Conservation (phyloP, 2,888 invertebrate species). For the Craniophora ligustri region DNA sequence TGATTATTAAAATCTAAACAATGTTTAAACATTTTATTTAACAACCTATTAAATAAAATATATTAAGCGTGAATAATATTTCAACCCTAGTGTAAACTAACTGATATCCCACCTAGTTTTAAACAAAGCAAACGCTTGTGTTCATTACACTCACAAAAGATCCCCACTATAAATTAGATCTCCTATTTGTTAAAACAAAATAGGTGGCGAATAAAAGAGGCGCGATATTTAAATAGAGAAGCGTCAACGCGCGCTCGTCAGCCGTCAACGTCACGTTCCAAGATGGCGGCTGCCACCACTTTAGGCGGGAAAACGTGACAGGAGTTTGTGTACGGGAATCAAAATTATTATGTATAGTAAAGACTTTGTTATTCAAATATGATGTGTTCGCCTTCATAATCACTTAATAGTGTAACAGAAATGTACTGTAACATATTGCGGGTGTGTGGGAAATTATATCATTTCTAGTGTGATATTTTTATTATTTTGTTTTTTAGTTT, state of each 20-base stretch:
- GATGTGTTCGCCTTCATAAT: slow-evolving; percentile 48
- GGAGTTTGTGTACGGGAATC: slow-evolving; percentile 65
- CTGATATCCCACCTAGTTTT: slow-evolving; percentile 28
- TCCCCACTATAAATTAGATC: slow-evolving; percentile 75
- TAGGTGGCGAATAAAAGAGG: slow-evolving; percentile 75
- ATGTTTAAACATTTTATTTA: slow-evolving; percentile 4
- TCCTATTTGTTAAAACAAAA: slow-evolving; percentile 66
- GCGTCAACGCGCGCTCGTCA: slow-evolving; percentile 69
- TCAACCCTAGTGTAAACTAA: slow-evolving; percentile 32
- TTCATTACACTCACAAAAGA: slow-evolving; percentile 73
- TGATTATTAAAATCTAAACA: not conserved
- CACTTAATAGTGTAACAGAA: slow-evolving; percentile 44
- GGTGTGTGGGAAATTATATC: slow-evolving; percentile 24
- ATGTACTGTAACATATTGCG: slow-evolving; percentile 31
- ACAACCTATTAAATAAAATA: slow-evolving; percentile 14
- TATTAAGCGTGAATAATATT: slow-evolving; percentile 27
- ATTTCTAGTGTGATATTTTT: slow-evolving; percentile 14
- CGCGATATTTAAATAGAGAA: slow-evolving; percentile 78
- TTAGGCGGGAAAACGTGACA: slow-evolving; percentile 79
- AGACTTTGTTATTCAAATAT: slow-evolving; percentile 55
- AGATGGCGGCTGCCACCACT: slow-evolving; percentile 81
- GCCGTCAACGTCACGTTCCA: slow-evolving; percentile 78
- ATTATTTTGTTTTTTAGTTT: too few species aligned
- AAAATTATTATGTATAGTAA: slow-evolving; percentile 58
- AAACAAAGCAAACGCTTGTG: slow-evolving; percentile 61